Base-by-base conservation (phyloP, 2,113 vertebrate genomes). In the Eclectus roratus region DNA sequence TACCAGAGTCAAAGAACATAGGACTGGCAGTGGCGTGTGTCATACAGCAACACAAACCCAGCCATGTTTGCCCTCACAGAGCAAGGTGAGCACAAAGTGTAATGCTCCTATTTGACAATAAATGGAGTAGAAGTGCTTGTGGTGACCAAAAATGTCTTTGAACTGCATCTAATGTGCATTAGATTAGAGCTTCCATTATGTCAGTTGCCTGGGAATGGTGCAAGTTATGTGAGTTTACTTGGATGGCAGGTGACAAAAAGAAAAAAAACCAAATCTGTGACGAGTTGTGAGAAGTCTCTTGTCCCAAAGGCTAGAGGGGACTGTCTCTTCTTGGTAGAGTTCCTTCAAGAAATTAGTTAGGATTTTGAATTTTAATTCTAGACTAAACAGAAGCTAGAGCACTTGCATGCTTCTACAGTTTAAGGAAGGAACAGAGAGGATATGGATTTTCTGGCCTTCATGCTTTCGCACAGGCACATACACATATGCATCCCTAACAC, bases 91-190 rank as follows among this genome's bases (percentile, higher is more conserved):
- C 28, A 50, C 28, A 4, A 93, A 82, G 56, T 19, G 35, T 35
- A 55, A 80, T 23, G 31, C 43, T 87, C 0, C 0, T 17, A 72
- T 64, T 87, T 71, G 39, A 89, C 16, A 77, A 46, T 13, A 85
- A 94, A 85, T 70, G n/a, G 71, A 85, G 89, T 74, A 82, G 90
- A 93, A 96, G n/a, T 16, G 21, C 29, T 89, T 65, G 31, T 41
- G 49, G n/a, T 49, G 44, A 74, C 53, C 41, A 93, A 77, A 88
- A 85, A 33, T 21, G 11, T 44, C 35, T 76, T 46, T 91, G 58
- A 88, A 82, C 66, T 69, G 58, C 82, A 66, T 35, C 49, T 89
- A 85, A 88, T 56, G 58, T 53, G 53, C 66, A 72, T 56, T 56
- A 94, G 61, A 79, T 64, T 41, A 68, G 24, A 82, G 49, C 41